These are phyloP conservation scores for Eupithecia subumbrata DNA, from an alignment of 2,888 invertebrate species.

Conservation along the genomic window DNA sequence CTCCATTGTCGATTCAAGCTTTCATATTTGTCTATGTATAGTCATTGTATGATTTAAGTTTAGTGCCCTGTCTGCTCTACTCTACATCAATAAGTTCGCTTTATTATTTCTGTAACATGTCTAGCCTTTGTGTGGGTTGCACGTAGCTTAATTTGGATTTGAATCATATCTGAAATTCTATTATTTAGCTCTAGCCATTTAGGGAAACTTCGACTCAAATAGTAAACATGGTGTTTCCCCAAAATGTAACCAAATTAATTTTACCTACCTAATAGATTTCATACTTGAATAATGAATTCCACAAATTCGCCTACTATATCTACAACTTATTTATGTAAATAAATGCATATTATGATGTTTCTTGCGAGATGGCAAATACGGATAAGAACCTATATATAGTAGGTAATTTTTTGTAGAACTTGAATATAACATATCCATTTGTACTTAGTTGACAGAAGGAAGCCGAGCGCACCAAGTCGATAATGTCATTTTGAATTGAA, in stretches of 20 bases:
- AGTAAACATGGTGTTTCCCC: background rate
- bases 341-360: background rate
- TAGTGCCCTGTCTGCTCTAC: conserved; percentile 37
- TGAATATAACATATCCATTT: background rate
- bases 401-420: background rate
- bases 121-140: conserved; percentile 22
- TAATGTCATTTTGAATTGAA: conserved; percentile 40
- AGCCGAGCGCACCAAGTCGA: conserved; percentile 32
- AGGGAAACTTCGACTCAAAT: background rate
- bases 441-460: conserved; percentile 14
- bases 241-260: background rate
- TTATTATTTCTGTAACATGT: conserved; percentile 15
- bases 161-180: background rate
- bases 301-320: background rate
- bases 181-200: background rate
- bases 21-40: conserved; percentile 76
- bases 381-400: background rate
- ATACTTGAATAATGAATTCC: background rate
- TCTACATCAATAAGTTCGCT: conserved; percentile 52
- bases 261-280: background rate
- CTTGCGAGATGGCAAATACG: background rate
- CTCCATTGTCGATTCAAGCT: conserved; percentile 80
- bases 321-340: background rate
- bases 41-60: conserved; percentile 66
- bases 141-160: conserved; percentile 19